Evolutionary conservation across 1,140 invertebrate genomes (phyloP), one percentile per base, ranked within the genome.

Genomic region (Neotoxoptera formosana): DNA sequence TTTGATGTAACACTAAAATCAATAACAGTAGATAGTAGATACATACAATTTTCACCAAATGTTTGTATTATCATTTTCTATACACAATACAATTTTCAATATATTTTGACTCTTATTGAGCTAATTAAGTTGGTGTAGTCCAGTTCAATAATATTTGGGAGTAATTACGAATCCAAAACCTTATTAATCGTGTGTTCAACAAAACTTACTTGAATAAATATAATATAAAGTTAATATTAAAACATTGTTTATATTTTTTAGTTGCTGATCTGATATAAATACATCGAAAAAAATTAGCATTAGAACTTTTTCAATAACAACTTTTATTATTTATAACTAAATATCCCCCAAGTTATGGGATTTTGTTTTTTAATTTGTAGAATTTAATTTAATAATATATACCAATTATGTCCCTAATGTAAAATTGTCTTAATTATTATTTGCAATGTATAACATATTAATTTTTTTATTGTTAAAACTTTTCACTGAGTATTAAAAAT

Each of bases 241-340:
- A 87, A 87, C 51, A 92, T 90, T 83, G 14, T 76, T 94, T 53
- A 90, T 94, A 48, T 91, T 90, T 90, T 90, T 25, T 25, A 90
- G 89, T 90, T 90, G 89, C 89, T 90, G 89, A 90, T 30, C 93
- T 91, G 41, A 47, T 94, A 53, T 86, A 21, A 83, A 53, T 14
- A 87, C 30, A 76, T n/a, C 11, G 30, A 76, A 76, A 76, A 60
- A 7, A n/a, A 67, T n/a, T n/a, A 76, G 0, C 30, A 17, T 76
- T 7, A 17, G 14, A 76, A 7, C 60, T 76, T n/a, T 76, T 76
- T 76, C n/a, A n/a, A 76, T n/a, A 76, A 41, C 3, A 76, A 76
- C 30, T n/a, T 53, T n/a, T n/a, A 76, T n/a, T 76, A n/a, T 34
- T 76, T 76, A 76, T 76, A n/a, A n/a, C 7, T 76, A 76, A 76